Evolutionary conservation across 2,888 invertebrate species (phyloP).

Genomic region (Clanis bilineata): DNA sequence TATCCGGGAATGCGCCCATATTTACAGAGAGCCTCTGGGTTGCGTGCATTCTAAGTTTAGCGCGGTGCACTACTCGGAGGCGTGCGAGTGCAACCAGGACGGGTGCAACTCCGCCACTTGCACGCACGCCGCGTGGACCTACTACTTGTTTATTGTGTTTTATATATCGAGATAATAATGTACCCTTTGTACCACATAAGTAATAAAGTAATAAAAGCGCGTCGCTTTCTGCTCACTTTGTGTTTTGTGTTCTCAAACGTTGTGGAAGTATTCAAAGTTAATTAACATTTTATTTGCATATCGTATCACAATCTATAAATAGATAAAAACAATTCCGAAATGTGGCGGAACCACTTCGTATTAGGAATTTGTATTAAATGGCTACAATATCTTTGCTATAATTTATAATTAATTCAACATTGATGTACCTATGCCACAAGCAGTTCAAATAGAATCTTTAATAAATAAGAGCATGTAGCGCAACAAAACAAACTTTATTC

Average conservation of each 20-base stretch:
- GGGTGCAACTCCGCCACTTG: constrained; percentile 52
- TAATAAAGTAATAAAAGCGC: background rate
- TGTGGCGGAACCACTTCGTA: background rate
- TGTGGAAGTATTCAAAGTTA: background rate
- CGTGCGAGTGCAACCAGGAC: constrained; percentile 62
- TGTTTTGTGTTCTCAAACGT: background rate
- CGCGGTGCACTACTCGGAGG: constrained; percentile 58
- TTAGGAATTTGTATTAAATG: background rate
- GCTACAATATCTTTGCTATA: background rate
- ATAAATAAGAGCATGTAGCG: background rate
- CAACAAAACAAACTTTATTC: background rate
- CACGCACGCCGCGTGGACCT: background rate
- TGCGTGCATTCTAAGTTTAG: constrained; percentile 59
- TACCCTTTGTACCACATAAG: background rate
- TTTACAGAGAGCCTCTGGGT: constrained; percentile 45
- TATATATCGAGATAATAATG: background rate
- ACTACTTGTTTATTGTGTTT: background rate
- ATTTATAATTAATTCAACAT: background rate
- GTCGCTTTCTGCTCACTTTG: background rate
- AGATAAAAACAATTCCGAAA: background rate
- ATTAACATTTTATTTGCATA: background rate
- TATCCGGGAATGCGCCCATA: constrained; percentile 65
- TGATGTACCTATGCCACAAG: background rate
- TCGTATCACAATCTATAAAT: background rate
- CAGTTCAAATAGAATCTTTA: background rate